Conservation (phyloP, 2,888 invertebrate genomes). For the Periphyllus acericola region DNA sequence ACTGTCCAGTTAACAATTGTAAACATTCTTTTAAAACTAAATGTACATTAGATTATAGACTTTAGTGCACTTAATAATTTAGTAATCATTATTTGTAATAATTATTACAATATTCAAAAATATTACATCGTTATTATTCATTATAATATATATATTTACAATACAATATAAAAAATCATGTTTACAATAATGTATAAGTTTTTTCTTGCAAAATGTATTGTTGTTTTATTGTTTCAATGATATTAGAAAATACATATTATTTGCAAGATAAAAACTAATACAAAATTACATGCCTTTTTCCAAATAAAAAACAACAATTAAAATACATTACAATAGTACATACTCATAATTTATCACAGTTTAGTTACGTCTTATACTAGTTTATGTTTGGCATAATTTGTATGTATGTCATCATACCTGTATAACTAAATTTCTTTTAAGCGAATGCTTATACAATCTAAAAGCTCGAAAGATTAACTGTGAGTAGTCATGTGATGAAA, state of each 20-base stretch:
- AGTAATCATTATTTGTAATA: slow-evolving; percentile 38
- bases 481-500: slow-evolving; percentile 55
- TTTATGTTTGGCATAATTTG: slow-evolving; percentile 59
- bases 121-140: slow-evolving; percentile 46
- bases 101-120: slow-evolving; percentile 47
- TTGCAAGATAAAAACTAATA: slow-evolving; percentile 50
- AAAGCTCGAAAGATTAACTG: slow-evolving; percentile 57
- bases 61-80: slow-evolving; percentile 43
- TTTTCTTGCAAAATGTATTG: slow-evolving; percentile 41
- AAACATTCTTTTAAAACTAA: slow-evolving; percentile 36
- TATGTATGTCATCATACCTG: slow-evolving; percentile 60
- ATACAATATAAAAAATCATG: slow-evolving; percentile 56
- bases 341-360: slow-evolving; percentile 61
- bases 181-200: slow-evolving; percentile 38
- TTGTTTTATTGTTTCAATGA: slow-evolving; percentile 4
- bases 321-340: slow-evolving; percentile 52
- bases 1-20: slow-evolving; percentile 55
- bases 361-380: slow-evolving; percentile 61
- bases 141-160: slow-evolving; percentile 55
- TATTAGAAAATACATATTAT: slow-evolving; percentile 19
- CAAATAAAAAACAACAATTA: slow-evolving; percentile 60
- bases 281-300: slow-evolving; percentile 44
- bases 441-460: slow-evolving; percentile 53
- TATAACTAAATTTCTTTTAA: slow-evolving; percentile 58
- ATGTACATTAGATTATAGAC: slow-evolving; percentile 10